These are phyloP conservation scores for Trissoscelio sp. DNA, from an alignment of 2,888 invertebrate species.

Conservation along the genomic window DNA sequence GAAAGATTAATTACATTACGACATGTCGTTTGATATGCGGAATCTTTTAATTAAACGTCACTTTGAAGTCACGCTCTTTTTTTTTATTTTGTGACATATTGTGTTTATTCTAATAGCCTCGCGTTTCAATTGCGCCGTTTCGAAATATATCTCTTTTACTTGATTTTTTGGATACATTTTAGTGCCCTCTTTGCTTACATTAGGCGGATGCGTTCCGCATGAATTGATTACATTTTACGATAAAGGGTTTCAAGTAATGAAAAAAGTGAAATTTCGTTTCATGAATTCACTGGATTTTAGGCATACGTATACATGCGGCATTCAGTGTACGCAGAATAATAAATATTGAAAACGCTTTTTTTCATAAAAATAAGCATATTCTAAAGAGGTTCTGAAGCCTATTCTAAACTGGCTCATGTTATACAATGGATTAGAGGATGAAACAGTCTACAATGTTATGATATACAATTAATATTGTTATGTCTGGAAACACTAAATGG, in stretches of 20 bases:
- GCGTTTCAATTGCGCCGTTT: constrained; percentile 61
- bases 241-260: constrained; percentile 66
- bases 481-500: background rate
- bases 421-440: constrained; percentile 36
- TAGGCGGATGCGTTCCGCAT: constrained; percentile 54
- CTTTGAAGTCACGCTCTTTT: constrained; percentile 63
- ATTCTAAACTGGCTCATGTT: background rate
- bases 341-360: constrained; percentile 57
- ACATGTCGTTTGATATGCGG: constrained; percentile 64
- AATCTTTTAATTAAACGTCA: constrained; percentile 69
- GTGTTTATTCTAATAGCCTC: constrained; percentile 64
- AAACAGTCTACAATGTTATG: constrained; percentile 4
- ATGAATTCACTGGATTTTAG: constrained; percentile 49
- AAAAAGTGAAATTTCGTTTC: constrained; percentile 58
- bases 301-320: constrained; percentile 7
- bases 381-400: too few species aligned
- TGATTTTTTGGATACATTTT: constrained; percentile 63
- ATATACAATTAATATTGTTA: constrained; percentile 15
- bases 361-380: constrained; percentile 43
- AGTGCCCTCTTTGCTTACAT: constrained; percentile 60
- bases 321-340: constrained; percentile 53
- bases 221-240: constrained; percentile 64
- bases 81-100: constrained; percentile 62
- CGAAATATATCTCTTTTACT: constrained; percentile 51
- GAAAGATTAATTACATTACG: constrained; percentile 67